Conservation (phyloP, 2,113 vertebrate species). For the Pangasianodon gigas region DNA sequence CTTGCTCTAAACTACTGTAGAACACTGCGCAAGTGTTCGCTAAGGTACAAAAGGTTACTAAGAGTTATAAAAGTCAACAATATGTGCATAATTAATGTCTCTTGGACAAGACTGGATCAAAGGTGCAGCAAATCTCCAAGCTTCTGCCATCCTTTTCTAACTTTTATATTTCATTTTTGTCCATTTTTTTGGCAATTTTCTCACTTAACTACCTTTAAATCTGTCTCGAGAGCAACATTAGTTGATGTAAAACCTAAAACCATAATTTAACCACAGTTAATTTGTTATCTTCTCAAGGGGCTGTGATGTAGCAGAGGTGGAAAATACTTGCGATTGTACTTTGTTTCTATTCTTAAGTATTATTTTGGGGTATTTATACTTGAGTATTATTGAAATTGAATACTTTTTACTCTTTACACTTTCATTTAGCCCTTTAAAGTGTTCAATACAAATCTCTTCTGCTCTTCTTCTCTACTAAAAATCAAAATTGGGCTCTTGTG, state of each 20-base stretch:
- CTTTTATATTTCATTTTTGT: not conserved
- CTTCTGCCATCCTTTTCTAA: not conserved
- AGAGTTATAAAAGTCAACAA: constrained; percentile 20
- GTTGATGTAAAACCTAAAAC: not conserved
- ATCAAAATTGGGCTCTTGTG: not conserved
- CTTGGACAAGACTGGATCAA: constrained; percentile 31
- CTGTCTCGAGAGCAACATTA: not conserved
- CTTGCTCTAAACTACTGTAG: not conserved
- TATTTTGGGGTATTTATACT: not conserved
- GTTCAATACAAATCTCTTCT: not conserved
- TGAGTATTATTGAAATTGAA: not conserved
- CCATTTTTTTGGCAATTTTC: not conserved
- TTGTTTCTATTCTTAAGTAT: not conserved
- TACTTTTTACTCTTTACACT: not conserved
- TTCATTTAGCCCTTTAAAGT: not conserved
- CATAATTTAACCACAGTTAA: not conserved
- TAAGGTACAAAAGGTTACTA: constrained; percentile 18
- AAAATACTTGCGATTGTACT: no score
- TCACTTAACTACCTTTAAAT: not conserved
- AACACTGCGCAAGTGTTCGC: not conserved
- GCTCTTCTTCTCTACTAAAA: not conserved
- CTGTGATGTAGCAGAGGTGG: not conserved
- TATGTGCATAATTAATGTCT: constrained; percentile 25
- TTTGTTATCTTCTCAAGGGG: not conserved
- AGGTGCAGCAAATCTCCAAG: constrained; percentile 32